Evolutionary conservation across 2,797 vertebrate species (phyloP).

Genomic region (Thunnus albacares): DNA sequence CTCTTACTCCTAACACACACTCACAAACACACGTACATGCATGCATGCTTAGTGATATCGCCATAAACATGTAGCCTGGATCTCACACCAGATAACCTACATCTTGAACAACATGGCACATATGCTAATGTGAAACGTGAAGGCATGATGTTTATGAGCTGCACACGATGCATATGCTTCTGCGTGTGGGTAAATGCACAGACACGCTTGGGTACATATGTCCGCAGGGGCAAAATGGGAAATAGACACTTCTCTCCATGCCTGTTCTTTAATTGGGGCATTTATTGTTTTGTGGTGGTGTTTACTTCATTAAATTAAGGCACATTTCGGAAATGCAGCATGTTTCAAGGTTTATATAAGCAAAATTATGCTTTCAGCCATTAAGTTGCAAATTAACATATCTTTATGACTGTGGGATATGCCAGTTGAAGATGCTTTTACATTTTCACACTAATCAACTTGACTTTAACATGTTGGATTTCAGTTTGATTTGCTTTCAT

Average conservation of each 20-base stretch:
- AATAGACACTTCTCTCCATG: conserved; percentile 87
- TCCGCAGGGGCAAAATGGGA: conserved; percentile 79
- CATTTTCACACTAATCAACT: conserved; percentile 87
- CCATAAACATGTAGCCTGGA: conserved; percentile 74
- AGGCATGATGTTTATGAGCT: conserved; percentile 79
- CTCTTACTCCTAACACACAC: conserved; percentile 16
- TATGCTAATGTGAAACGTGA: conserved; percentile 79
- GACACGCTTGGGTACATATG: conserved; percentile 85
- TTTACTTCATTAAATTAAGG: conserved; percentile 86
- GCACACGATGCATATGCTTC: conserved; percentile 80
- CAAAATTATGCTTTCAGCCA: conserved; percentile 82
- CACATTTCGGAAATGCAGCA: conserved; percentile 80
- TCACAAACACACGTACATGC: conserved; percentile 14
- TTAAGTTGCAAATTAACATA: conserved; percentile 86
- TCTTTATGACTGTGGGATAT: conserved; percentile 85
- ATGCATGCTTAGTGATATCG: conserved; percentile 30
- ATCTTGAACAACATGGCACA: conserved; percentile 76
- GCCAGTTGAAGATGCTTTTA: conserved; percentile 83
- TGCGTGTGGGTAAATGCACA: conserved; percentile 80
- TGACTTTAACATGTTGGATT: conserved; percentile 88
- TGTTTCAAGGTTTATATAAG: conserved; percentile 87
- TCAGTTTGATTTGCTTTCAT: conserved; percentile 88
- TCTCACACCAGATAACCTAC: conserved; percentile 83
- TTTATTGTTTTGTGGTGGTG: conserved; percentile 86
- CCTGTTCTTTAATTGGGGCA: conserved; percentile 88